These are phyloP conservation scores for Eubasilissa splendida DNA, from an alignment of 2,888 invertebrate genomes.

Conservation along the genomic window DNA sequence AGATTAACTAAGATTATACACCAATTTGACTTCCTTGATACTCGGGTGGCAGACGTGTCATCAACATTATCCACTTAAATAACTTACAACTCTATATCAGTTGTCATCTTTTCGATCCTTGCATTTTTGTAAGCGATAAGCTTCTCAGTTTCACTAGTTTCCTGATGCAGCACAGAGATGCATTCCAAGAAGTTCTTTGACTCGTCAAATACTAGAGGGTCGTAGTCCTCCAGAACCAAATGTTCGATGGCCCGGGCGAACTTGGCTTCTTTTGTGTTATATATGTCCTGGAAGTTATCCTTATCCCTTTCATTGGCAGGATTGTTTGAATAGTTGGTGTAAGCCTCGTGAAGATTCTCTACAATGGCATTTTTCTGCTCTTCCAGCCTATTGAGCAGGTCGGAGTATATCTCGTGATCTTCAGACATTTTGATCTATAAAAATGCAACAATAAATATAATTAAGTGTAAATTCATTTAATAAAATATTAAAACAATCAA, in stretches of 20 bases:
- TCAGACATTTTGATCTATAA: slow-evolving; percentile 17
- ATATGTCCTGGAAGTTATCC: slow-evolving; percentile 46
- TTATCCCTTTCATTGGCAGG: slow-evolving; percentile 61
- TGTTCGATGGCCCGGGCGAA: slow-evolving; percentile 46
- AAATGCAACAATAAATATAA: neutral
- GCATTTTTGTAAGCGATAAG: slow-evolving; percentile 65
- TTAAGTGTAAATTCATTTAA: neutral
- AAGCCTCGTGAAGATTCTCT: slow-evolving; percentile 61
- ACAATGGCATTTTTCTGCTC: slow-evolving; percentile 43
- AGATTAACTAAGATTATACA: too few species aligned
- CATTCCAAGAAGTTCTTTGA: slow-evolving; percentile 49
- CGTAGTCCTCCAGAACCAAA: slow-evolving; percentile 48
- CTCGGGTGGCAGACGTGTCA: too few species aligned
- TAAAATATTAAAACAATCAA: neutral
- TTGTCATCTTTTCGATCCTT: slow-evolving; percentile 64
- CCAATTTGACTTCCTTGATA: too few species aligned
- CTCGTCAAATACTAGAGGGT: slow-evolving; percentile 49
- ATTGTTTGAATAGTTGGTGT: slow-evolving; percentile 64
- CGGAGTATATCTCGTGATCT: slow-evolving; percentile 26
- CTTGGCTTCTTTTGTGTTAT: slow-evolving; percentile 26
- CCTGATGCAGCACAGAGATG: slow-evolving; percentile 61
- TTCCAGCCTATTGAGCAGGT: slow-evolving; percentile 40
- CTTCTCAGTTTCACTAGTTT: slow-evolving; percentile 64
- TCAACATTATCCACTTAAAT: neutral
- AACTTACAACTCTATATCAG: slow-evolving; percentile 66